These are phyloP conservation scores for Podarcis cretensis DNA, from an alignment of 2,113 vertebrate genomes.

Conservation along the genomic window DNA sequence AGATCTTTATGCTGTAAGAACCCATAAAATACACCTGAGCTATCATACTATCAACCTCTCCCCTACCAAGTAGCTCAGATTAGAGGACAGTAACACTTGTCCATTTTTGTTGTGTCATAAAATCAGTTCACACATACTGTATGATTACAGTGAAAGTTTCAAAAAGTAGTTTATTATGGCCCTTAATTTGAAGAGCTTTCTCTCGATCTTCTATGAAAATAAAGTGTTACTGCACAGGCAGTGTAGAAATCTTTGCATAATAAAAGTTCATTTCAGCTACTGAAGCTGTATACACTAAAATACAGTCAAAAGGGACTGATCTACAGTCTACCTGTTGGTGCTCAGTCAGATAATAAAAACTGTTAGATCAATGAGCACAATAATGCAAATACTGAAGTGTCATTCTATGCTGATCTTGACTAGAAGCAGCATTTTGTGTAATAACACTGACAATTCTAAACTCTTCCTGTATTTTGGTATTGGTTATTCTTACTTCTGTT, in stretches of 20 bases:
- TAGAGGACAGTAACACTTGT: conserved; percentile 25
- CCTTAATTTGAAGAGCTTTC: background rate
- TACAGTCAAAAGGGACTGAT: background rate
- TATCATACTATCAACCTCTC: background rate
- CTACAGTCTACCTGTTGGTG: background rate
- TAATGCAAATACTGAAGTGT: background rate
- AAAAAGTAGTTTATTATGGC: background rate
- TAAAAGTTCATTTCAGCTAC: conserved; percentile 17
- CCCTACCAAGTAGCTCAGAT: background rate
- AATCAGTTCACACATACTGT: conserved; percentile 6
- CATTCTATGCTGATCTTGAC: background rate
- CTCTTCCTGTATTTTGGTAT: rapidly evolving
- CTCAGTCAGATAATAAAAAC: background rate
- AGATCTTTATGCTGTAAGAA: background rate
- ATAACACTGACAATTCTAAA: background rate
- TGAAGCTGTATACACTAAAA: background rate
- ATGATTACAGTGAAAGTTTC: conserved; percentile 34
- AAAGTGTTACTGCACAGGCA: background rate
- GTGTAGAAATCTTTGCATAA: conserved; percentile 19
- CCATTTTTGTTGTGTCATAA: conserved; percentile 26
- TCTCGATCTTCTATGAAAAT: conserved; percentile 7
- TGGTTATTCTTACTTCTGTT: background rate
- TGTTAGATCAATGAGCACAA: background rate
- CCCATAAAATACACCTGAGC: background rate
- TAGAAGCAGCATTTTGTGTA: background rate